These are phyloP conservation scores for Geotrupes spiniger DNA, from an alignment of 2,888 invertebrate genomes.

Conservation along the genomic window DNA sequence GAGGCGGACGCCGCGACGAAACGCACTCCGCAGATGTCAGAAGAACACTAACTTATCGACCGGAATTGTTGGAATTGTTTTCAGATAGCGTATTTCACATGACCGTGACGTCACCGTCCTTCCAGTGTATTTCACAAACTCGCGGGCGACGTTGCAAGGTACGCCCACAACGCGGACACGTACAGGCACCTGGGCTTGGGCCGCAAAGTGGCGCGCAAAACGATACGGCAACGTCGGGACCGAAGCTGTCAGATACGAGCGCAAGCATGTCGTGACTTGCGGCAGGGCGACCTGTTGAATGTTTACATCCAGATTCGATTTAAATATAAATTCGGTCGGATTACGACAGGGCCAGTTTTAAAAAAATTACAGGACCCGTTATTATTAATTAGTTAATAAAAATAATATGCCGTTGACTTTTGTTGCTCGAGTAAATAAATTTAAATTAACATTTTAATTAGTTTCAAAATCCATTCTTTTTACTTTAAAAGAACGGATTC, in stretches of 20 bases:
- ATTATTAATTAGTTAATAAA: too few relatives aligned
- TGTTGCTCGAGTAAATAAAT: too few relatives aligned
- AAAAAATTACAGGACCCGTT: too few relatives aligned
- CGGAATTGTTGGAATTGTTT: conserved; percentile 47
- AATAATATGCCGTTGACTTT: too few relatives aligned
- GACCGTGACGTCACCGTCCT: conserved; percentile 45
- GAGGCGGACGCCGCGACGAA: conserved; percentile 9
- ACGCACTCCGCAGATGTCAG: conserved; percentile 32
- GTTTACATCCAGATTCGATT: conserved; percentile 6
- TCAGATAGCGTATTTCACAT: conserved; percentile 47
- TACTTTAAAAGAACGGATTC: too few relatives aligned
- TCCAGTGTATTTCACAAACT: conserved; percentile 31
- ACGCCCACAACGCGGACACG: conserved; percentile 10
- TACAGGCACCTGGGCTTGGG: conserved; percentile 5
- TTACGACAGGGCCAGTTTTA: too few relatives aligned
- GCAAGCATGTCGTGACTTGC: conserved; percentile 8
- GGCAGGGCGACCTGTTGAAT: conserved; percentile 10
- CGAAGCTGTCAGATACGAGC: neutral
- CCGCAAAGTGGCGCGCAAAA: conserved; percentile 9
- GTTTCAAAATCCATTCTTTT: too few relatives aligned
- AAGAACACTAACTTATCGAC: conserved; percentile 43
- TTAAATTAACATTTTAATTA: too few relatives aligned
- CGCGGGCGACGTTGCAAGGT: conserved; percentile 9
- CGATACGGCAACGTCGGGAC: conserved; percentile 9
- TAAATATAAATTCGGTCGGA: neutral